phyloP scores from a whole-genome alignment of 2,113 vertebrate genomes.

The Trochalopteron elliotii region DNA sequence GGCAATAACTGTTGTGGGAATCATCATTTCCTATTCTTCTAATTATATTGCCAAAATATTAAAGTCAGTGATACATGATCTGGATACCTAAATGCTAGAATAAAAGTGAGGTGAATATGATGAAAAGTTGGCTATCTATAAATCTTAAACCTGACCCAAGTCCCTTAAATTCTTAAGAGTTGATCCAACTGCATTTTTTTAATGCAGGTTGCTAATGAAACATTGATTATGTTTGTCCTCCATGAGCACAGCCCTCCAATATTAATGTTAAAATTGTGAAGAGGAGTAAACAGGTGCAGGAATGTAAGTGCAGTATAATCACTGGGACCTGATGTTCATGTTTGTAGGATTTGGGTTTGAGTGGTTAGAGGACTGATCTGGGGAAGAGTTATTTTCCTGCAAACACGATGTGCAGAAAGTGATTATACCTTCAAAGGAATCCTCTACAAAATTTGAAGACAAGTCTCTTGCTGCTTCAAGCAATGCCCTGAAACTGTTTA shows the following conservation, averaged over 20 bases:
- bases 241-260: neutral
- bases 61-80: neutral
- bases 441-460: neutral
- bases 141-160: neutral
- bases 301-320: neutral
- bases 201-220: neutral
- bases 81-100: neutral
- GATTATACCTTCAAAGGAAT: neutral
- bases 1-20: neutral
- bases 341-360: neutral
- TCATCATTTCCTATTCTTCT: neutral
- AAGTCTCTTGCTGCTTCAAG: neutral
- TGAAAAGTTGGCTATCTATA: neutral
- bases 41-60: neutral
- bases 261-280: neutral
- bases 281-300: neutral
- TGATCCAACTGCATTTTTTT: neutral
- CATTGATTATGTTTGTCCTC: neutral
- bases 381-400: neutral
- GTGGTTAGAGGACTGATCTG: neutral
- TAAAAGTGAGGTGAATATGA: neutral
- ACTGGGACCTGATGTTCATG: neutral
- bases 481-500: neutral
- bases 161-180: neutral
- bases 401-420: neutral